phyloP scores from a whole-genome alignment of 2,888 invertebrate species.

The Cheilosia variabilis region DNA sequence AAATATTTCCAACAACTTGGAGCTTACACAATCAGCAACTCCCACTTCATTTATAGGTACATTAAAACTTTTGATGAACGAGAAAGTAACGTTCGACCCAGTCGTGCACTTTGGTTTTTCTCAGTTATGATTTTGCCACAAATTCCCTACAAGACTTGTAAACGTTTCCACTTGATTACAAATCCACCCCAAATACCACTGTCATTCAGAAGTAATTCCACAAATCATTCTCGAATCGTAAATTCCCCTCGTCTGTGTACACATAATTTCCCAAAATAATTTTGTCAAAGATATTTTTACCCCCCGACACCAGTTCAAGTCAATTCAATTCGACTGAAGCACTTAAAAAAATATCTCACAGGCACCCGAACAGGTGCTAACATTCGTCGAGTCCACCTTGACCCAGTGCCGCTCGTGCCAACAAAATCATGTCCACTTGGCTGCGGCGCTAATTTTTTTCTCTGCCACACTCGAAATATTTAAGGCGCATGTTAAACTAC shows the following conservation, averaged over 20 bases:
- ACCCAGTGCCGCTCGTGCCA: slow-evolving; percentile 64
- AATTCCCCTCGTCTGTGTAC: background rate
- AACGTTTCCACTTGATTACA: no score
- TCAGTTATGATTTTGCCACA: no score
- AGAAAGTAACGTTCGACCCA: no score
- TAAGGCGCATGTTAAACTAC: background rate
- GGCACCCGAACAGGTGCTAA: slow-evolving; percentile 51
- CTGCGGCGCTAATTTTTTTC: slow-evolving; percentile 6
- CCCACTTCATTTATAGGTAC: no score
- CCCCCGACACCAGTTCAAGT: background rate
- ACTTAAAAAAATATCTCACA: slow-evolving; percentile 29
- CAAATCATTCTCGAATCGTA: no score
- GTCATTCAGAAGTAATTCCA: background rate
- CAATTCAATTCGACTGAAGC: slow-evolving; percentile 4
- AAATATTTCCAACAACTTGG: no score
- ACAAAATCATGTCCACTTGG: slow-evolving; percentile 26
- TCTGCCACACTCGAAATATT: slow-evolving; percentile 11
- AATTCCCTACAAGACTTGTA: background rate
- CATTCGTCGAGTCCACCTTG: slow-evolving; percentile 51
- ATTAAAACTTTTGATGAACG: no score
- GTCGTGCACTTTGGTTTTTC: no score
- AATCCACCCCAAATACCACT: no score
- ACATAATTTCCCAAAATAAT: background rate
- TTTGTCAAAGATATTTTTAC: slow-evolving; percentile 27
- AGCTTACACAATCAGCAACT: no score